A percentile compares a stretch with the other conserved stretches of the same genome.
Conservation (phyloP, 2,113 vertebrate genomes). For the Tupaia chinensis region DNA sequence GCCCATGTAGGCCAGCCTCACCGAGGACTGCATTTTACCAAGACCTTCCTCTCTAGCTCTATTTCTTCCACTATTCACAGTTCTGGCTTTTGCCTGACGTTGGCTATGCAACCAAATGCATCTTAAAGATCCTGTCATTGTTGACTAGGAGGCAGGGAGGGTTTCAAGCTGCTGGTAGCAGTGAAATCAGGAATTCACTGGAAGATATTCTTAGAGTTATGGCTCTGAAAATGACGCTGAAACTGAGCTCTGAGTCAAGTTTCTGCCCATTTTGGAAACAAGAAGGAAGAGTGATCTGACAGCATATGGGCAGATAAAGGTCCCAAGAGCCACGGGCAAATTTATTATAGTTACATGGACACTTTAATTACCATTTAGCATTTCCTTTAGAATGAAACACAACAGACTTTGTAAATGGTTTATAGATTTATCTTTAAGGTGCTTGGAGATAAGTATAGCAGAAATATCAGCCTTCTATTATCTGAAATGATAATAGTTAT, state of each 20-base stretch:
- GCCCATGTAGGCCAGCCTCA: no score
- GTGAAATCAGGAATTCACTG: background rate
- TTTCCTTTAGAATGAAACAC: background rate
- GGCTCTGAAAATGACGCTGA: background rate
- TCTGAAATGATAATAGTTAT: background rate
- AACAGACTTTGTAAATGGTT: background rate
- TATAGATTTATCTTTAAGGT: background rate
- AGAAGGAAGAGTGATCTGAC: background rate
- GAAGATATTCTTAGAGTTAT: background rate
- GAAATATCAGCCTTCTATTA: background rate
- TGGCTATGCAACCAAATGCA: no score
- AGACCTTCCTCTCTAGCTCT: no score
- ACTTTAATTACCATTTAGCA: background rate
- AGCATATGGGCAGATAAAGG: background rate
- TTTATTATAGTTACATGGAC: background rate
- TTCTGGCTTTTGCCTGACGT: no score
- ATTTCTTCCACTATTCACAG: no score
- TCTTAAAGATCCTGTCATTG: no score
- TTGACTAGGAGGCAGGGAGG: background rate
- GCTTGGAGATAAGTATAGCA: background rate
- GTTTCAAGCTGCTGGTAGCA: background rate
- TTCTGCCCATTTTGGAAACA: background rate
- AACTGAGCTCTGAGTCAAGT: background rate
- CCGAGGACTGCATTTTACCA: no score
- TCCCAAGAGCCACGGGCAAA: background rate